A percentile compares a stretch with the other conserved stretches of the same genome.
Conservation (phyloP, 1,140 invertebrate genomes). For the Brachionus angularis region DNA sequence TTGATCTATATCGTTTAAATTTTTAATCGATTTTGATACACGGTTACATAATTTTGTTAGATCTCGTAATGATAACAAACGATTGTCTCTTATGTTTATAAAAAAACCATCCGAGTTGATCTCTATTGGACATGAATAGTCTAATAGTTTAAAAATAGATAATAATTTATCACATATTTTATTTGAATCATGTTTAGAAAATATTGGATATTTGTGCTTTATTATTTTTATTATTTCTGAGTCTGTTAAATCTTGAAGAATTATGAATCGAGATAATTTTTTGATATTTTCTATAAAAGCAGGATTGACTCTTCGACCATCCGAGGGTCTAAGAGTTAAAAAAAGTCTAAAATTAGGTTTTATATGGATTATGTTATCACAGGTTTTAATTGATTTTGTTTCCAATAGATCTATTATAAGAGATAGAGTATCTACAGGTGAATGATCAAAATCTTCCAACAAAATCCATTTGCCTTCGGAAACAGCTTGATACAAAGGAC, state of each 20-base stretch:
- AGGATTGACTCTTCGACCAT: constrained; percentile 4
- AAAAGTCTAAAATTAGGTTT: constrained; percentile 17
- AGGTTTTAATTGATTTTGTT: constrained; percentile 65
- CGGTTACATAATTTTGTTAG: constrained; percentile 31
- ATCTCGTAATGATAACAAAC: constrained; percentile 8
- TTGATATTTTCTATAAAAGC: constrained; percentile 27
- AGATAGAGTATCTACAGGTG: constrained; percentile 83
- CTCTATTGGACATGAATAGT: background rate
- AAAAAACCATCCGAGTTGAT: background rate
- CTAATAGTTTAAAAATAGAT: background rate
- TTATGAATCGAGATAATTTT: background rate
- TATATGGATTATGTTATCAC: background rate
- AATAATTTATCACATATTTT: constrained; percentile 12
- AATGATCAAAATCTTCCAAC: constrained; percentile 90
- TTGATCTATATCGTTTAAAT: too few species aligned
- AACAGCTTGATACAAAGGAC: constrained; percentile 71
- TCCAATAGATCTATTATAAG: constrained; percentile 79
- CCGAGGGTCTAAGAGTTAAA: constrained; percentile 18
- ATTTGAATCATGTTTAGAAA: background rate
- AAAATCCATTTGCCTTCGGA: constrained; percentile 82
- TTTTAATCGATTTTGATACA: background rate
- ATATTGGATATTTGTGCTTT: background rate
- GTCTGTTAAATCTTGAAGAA: background rate
- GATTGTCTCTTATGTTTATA: background rate
- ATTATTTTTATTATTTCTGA: constrained; percentile 22